Base-by-base conservation (phyloP, 1,140 invertebrate genomes). In the Lordiphosa clarofinis region DNA sequence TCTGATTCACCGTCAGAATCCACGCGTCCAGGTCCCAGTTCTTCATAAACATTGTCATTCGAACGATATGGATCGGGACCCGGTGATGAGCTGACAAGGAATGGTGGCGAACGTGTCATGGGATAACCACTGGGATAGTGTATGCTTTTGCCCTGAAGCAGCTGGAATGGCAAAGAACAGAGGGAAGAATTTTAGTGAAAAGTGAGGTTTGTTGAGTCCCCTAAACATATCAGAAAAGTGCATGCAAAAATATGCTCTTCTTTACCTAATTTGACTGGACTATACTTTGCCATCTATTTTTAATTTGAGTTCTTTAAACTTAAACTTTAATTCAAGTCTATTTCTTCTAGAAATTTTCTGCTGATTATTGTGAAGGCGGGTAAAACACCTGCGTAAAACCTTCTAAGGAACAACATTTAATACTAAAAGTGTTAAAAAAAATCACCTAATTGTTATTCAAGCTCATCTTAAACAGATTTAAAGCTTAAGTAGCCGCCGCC, bases 41-140 rank as follows among this genome's bases (percentile, higher is more conserved):
- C 93, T 88, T 94, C 93, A 89, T 94, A 94, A 21, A 94, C 93
- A 50, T 93, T 93, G 73, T 94, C 93, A 78, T 93, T 92, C 33
- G 92, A 93, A 52, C 89, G 90, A 89, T 93, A 93, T 55, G 92
- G 92, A 89, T 93, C 92, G 13, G 92, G 92, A 21, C 92, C 91
- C n/a, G 92, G 92, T 21, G 92, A 93, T 68, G 92, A 92, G 88
- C 92, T 93, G 56, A 93, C 91, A 82, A 94, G 92, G n/a, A 92
- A 90, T 10, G 91, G 90, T 2, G 91, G 90, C 31, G 91, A 90
- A 10, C 89, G 88, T 6, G 90, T 90, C 70, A 91, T 91, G 10
- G 91, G 91, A 70, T 91, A 91, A 39, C 91, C 91, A 61, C 90
- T 90, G 39, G 90, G 90, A 65, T 90, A 91, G 70, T 91, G 91